A percentile compares a stretch with the other conserved stretches of the same genome.
These are phyloP conservation scores for Ormyrus labotus DNA, from an alignment of 2,888 invertebrate genomes.

Conservation along the genomic window DNA sequence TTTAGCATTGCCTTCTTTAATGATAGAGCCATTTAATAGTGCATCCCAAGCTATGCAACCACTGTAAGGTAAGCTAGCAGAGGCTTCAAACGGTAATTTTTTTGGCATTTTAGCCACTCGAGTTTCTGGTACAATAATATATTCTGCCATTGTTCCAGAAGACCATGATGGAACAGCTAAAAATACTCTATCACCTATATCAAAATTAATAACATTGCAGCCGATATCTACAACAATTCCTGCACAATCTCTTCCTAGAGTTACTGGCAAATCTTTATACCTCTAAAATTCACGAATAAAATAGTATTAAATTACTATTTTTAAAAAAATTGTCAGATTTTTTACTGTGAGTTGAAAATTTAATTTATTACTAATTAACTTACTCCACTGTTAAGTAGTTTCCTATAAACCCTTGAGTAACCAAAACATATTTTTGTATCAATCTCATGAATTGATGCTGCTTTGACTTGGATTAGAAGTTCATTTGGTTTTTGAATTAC, in stretches of 20 bases:
- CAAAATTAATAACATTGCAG: slow-evolving; percentile 78
- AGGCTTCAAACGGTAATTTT: slow-evolving; percentile 79
- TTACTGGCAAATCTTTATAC: slow-evolving; percentile 77
- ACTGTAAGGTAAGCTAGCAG: slow-evolving; percentile 80
- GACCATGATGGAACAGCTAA: slow-evolving; percentile 79
- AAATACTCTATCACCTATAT: slow-evolving; percentile 82
- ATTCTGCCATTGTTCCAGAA: slow-evolving; percentile 79
- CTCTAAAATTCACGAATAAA: slow-evolving; percentile 66
- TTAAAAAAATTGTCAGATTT: background rate
- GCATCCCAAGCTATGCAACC: slow-evolving; percentile 79
- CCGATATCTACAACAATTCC: slow-evolving; percentile 81
- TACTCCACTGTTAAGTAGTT: slow-evolving; percentile 72
- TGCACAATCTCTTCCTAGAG: slow-evolving; percentile 81
- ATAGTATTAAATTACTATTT: slow-evolving; percentile 18
- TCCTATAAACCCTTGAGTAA: slow-evolving; percentile 77
- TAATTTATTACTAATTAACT: slow-evolving; percentile 52
- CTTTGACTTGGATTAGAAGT: slow-evolving; percentile 80
- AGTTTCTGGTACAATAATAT: slow-evolving; percentile 77
- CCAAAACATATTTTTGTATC: slow-evolving; percentile 80
- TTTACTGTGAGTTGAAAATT: slow-evolving; percentile 8
- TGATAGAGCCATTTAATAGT: slow-evolving; percentile 75
- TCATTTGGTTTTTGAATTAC: slow-evolving; percentile 77
- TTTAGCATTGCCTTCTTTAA: slow-evolving; percentile 76
- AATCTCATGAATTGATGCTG: slow-evolving; percentile 79
- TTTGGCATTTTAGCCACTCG: slow-evolving; percentile 78